Percentiles rank a stretch among this genome's conserved stretches.
Conservation (phyloP, 2,113 vertebrate genomes). For the Platysteira castanea region DNA sequence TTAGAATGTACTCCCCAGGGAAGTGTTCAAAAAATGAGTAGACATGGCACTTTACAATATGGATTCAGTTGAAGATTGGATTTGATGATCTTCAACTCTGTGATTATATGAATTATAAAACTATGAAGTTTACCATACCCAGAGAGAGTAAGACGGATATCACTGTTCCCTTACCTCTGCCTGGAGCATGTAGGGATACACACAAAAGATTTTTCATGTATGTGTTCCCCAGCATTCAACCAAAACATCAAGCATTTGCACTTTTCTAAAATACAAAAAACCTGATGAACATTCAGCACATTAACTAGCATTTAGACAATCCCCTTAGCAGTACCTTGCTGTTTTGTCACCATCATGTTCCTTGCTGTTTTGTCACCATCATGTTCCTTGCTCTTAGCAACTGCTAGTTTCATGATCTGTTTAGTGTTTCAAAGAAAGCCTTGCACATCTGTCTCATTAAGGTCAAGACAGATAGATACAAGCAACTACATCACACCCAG, state of each 20-base stretch:
- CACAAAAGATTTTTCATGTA: neutral
- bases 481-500: neutral
- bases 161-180: neutral
- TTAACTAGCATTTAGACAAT: neutral
- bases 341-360: neutral
- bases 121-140: neutral
- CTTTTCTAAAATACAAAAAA: neutral
- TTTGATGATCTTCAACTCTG: neutral
- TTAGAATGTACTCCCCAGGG: neutral
- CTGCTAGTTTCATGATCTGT: neutral
- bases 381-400: neutral
- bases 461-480: neutral
- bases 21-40: neutral
- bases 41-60: neutral
- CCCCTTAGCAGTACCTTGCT: neutral
- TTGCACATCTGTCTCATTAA: neutral
- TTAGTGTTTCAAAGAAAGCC: neutral
- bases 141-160: neutral
- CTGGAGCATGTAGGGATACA: neutral
- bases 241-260: neutral
- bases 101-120: neutral
- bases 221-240: neutral
- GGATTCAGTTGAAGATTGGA: fast-evolving
- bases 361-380: neutral
- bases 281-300: neutral